A percentile compares a stretch with the other conserved stretches of the same genome.
Evolutionary conservation across 1,140 invertebrate species (phyloP).

Genomic region (Apis florea): DNA sequence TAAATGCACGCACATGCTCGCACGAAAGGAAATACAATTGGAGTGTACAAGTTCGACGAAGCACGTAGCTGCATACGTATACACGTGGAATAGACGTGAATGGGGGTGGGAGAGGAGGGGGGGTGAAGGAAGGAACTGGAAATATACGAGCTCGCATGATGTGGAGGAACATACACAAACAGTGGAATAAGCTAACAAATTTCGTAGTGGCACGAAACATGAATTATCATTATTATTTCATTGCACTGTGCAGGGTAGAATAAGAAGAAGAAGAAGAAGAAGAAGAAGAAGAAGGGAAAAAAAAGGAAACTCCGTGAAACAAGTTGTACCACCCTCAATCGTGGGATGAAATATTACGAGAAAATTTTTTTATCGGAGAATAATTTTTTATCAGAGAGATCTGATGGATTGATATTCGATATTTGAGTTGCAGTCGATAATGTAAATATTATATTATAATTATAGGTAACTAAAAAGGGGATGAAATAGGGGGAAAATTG

Average conservation of each 20-base stretch:
- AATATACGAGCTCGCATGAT: conserved; percentile 13
- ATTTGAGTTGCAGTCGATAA: not conserved
- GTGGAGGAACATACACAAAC: not conserved
- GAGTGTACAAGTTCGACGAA: conserved; percentile 17
- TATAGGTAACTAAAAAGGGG: not conserved
- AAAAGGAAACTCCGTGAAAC: not conserved
- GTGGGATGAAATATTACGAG: not conserved
- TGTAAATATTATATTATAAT: not conserved
- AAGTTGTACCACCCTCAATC: too few relatives aligned
- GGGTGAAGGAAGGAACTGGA: not conserved
- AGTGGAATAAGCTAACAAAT: conserved; percentile 22
- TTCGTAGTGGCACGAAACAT: conserved; percentile 19
- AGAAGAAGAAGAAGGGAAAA: not conserved
- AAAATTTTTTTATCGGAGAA: not conserved
- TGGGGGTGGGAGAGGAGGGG: too few relatives aligned
- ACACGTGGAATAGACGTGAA: not conserved
- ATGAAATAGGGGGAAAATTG: not conserved
- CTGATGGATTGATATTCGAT: not conserved
- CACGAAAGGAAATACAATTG: not conserved
- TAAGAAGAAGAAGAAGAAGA: not conserved
- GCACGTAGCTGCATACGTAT: not conserved
- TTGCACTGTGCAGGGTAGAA: not conserved
- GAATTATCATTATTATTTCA: conserved; percentile 43
- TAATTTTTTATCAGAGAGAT: not conserved
- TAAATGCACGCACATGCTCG: conserved; percentile 15